These are phyloP conservation scores for Rallus limicola DNA, from an alignment of 2,113 vertebrate species.

Conservation along the genomic window DNA sequence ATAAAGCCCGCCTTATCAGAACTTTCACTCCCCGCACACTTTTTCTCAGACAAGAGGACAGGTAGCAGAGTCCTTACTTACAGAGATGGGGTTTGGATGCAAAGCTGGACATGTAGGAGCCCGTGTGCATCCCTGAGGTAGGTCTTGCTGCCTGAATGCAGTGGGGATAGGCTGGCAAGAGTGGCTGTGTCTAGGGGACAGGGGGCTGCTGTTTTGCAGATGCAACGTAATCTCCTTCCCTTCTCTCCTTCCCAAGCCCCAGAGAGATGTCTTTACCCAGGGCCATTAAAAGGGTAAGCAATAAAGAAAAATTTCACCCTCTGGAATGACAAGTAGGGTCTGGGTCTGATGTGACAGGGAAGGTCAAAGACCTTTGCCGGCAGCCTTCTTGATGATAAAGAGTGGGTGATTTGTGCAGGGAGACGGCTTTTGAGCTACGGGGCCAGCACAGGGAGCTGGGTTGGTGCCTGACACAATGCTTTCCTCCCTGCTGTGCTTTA, in stretches of 20 bases:
- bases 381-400: constrained; percentile 14
- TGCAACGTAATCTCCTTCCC: not conserved
- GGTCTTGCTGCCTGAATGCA: not conserved
- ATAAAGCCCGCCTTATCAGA: constrained; percentile 5
- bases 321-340: not conserved
- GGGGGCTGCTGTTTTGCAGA: not conserved
- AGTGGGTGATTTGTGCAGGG: not conserved
- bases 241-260: not conserved
- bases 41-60: not conserved
- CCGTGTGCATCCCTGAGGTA: not conserved
- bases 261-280: not conserved
- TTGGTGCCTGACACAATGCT: not conserved
- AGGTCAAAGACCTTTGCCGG: not conserved
- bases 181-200: not conserved
- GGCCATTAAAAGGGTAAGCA: not conserved
- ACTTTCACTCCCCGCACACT: not conserved
- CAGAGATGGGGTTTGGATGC: not conserved
- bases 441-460: not conserved
- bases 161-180: not conserved
- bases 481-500: not conserved
- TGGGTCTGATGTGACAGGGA: not conserved
- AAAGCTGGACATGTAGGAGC: fast-evolving
- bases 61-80: not conserved
- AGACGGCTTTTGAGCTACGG: not conserved
- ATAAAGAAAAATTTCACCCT: not conserved